Percentiles rank a stretch among this genome's conserved stretches.
phyloP scores from a whole-genome alignment of 2,113 vertebrate species.

The Andinoacara biseriatus region DNA sequence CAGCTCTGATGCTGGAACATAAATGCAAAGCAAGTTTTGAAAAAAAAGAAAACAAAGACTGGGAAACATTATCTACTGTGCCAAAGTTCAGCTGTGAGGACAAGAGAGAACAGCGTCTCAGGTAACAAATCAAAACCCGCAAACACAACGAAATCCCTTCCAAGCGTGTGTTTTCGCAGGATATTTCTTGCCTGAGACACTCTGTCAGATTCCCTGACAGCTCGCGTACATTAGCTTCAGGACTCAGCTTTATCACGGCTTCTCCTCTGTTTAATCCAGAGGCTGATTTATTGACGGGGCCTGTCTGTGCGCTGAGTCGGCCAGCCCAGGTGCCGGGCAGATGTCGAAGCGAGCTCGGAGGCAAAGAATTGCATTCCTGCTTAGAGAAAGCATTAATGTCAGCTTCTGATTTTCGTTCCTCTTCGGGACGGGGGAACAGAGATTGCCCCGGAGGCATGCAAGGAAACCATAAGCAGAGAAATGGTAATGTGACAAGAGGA shows the following conservation, averaged over 20 bases:
- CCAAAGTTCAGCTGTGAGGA: slow-evolving; percentile 25
- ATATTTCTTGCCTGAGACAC: slow-evolving; percentile 37
- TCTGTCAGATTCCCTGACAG: slow-evolving; percentile 44
- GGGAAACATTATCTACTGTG: not conserved
- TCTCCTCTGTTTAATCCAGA: slow-evolving; percentile 56
- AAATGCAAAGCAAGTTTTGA: not conserved
- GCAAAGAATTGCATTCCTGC: slow-evolving; percentile 50
- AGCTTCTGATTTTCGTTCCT: slow-evolving; percentile 36
- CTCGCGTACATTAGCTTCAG: slow-evolving; percentile 49
- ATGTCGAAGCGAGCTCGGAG: slow-evolving; percentile 49
- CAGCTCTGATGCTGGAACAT: not conserved
- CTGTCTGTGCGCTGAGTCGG: not conserved
- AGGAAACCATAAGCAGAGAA: slow-evolving; percentile 26
- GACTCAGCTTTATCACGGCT: slow-evolving; percentile 52
- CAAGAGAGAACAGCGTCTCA: slow-evolving; percentile 10
- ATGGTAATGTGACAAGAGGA: slow-evolving; percentile 59
- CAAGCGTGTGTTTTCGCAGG: slow-evolving; percentile 28
- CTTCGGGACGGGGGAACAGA: slow-evolving; percentile 1
- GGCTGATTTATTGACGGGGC: slow-evolving; percentile 64
- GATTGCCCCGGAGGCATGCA: slow-evolving; percentile 22
- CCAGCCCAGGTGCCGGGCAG: slow-evolving; percentile 71
- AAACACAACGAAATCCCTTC: slow-evolving; percentile 30
- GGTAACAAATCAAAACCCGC: slow-evolving; percentile 42
- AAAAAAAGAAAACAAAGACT: not conserved
- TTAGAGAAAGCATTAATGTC: slow-evolving; percentile 33